Evolutionary conservation across 2,113 vertebrate genomes (phyloP), one percentile per base, ranked within the genome.

Genomic region (Catharus minimus): DNA sequence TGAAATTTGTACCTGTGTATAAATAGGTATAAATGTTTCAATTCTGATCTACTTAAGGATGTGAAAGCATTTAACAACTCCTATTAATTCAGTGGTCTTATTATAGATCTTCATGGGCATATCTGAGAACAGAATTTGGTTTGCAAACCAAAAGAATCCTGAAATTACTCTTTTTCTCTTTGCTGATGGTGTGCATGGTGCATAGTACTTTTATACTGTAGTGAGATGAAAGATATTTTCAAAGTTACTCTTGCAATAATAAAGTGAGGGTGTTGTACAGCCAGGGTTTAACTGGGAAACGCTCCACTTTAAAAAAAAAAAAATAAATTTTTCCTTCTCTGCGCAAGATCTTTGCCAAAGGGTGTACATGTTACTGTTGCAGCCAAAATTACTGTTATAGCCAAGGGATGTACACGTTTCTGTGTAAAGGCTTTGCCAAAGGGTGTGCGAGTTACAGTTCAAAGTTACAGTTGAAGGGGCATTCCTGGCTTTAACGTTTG

Each of bases 331-430:
- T 79, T 38, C 60, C 90, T 86, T 36, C 39, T 80, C 62, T 49
- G 4, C 11, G 26, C 27, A 10, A 86, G 69, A 61, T 68, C 72
- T 84, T 94, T 95, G 96, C 96, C 91, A 89, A 92, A 93, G 94
- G 95, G 88, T 90, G 76, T 93, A 94, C 91, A 86, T 74, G 69
- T 93, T 95, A 88, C 94, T 92, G 84, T 87, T 96, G 83, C 84
- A 96, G 90, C 95, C 96, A 94, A 95, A 88, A 90, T 94, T 96
- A 92, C 96, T 97, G 96, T 96, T 97, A 95, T 95, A 97, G 95
- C 96, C 95, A 96, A 95, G 57, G 96, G 96, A 95, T 82, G 86
- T 94, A 95, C 93, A 95, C 21, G 39, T 93, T 88, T 86, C 93
- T 86, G 88, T 76, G 92, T 52, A 92, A 92, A 58, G 7, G 76